These are phyloP conservation scores for Montipora capricornis DNA, from an alignment of 64 coral and sea anemone genomes.

Conservation along the genomic window DNA sequence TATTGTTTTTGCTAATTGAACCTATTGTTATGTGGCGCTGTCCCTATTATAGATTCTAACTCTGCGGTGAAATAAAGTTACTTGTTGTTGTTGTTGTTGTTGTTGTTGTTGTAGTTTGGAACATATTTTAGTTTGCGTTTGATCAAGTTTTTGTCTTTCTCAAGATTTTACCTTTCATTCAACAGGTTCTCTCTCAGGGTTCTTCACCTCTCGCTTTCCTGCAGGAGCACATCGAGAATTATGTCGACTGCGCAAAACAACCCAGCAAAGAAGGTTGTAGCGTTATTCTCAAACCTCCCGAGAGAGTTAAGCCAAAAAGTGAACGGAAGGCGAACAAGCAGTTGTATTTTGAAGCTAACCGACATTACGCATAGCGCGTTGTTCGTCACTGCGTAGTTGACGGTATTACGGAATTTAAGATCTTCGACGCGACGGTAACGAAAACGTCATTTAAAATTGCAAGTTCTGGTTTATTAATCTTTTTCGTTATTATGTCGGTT, in stretches of 20 bases:
- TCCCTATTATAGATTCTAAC: no score
- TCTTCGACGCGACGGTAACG: no score
- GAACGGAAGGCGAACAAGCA: neutral
- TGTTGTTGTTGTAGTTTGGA: no score
- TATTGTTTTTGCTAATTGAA: no score
- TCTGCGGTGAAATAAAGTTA: no score
- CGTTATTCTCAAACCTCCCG: conserved; percentile 8
- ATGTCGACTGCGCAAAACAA: conserved; percentile 13
- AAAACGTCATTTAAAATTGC: no score
- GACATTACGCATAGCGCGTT: conserved; percentile 2
- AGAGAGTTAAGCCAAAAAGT: neutral
- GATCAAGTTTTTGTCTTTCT: neutral
- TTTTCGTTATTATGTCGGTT: no score
- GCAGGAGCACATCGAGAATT: conserved; percentile 31
- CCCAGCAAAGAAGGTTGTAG: conserved; percentile 22
- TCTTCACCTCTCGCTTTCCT: conserved; percentile 45
- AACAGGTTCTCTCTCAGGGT: conserved; percentile 25
- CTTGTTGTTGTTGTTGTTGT: neutral
- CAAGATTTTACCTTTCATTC: neutral
- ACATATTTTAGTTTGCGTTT: no score
- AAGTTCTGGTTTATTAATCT: no score
- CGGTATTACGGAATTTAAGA: no score
- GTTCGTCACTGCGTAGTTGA: no score
- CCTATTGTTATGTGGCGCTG: no score
- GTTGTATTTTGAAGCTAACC: conserved; percentile 31